Evolutionary conservation across 2,888 invertebrate genomes (phyloP), one percentile per base, ranked within the genome.

Genomic region (Dromius quadrimaculatus): DNA sequence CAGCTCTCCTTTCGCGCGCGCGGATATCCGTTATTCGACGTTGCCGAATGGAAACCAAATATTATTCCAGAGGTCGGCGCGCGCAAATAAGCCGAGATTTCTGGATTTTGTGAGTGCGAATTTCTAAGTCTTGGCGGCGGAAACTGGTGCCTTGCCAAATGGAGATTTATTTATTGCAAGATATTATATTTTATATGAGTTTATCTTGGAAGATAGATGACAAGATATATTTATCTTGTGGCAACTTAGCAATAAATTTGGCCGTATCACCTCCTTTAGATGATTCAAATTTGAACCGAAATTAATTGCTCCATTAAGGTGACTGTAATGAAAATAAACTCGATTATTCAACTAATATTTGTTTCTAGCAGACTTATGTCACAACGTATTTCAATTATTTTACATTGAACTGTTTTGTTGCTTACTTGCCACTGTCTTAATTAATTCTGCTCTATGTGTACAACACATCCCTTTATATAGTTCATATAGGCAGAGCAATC

Each of bases 31-130:
- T 54, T n/a, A n/a, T n/a, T 32, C 65, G 65, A 34, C 47, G 65
- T 65, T 50, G 54, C 38, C 38, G 54, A 54, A 66, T 66, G 66
- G 36, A 66, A 66, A 66, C 66, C 54, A 66, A 68, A 68, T 68
- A 68, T 68, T 68, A 59, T 68, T 68, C 68, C 68, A 68, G 68
- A 34, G 19, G 45, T n/a, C 36, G 45, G 45, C 50, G 64, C 68
- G 68, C 68, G 68, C 66, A 66, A 66, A 66, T 66, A 66, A 66
- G 66, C 66, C 15, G 66, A 66, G 66, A 66, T 66, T 59, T 63
- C 65, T 66, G 65, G 65, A 50, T 66, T 66, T 66, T 41, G 32
- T 22, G 63, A 41, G 43, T 22, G 47, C 47, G 47, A 47, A 47
- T 47, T 20, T 20, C 23, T 20, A 23, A 11, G 22, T 54, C 50